Percentiles rank a stretch among this genome's conserved stretches.
These are phyloP conservation scores for Ochotona curzoniae DNA, from an alignment of 2,113 vertebrate genomes.

Conservation along the genomic window DNA sequence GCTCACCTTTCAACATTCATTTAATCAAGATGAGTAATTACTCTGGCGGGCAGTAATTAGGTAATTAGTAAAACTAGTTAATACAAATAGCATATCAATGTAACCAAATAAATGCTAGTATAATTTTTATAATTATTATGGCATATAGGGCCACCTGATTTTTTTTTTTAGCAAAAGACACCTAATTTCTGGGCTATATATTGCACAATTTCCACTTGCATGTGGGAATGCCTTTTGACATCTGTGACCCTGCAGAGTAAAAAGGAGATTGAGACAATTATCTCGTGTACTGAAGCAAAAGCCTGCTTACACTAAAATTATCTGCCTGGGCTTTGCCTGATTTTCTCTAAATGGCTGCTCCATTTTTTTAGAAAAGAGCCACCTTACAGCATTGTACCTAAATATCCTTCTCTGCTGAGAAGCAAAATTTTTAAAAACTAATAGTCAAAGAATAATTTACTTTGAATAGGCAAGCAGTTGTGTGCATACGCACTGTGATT, in stretches of 20 bases:
- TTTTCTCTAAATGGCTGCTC: constrained; percentile 77
- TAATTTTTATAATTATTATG: constrained; percentile 83
- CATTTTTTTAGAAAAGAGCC: constrained; percentile 48
- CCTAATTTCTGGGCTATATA: constrained; percentile 77
- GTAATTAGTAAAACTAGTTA: constrained; percentile 84
- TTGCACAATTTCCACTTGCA: constrained; percentile 78
- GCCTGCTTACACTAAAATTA: constrained; percentile 80
- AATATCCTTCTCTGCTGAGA: constrained; percentile 57
- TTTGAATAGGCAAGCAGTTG: constrained; percentile 50
- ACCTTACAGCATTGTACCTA: constrained; percentile 57
- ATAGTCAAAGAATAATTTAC: constrained; percentile 64
- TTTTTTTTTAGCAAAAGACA: constrained; percentile 75
- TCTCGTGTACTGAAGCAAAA: constrained; percentile 81
- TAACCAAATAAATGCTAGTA: constrained; percentile 82
- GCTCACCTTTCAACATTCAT: constrained; percentile 82
- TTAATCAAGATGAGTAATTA: constrained; percentile 82
- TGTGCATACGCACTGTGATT: constrained; percentile 23
- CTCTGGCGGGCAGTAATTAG: constrained; percentile 80
- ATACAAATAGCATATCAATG: constrained; percentile 82
- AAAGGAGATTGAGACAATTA: constrained; percentile 82
- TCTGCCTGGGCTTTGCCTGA: constrained; percentile 77
- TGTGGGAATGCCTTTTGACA: constrained; percentile 81
- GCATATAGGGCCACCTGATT: constrained; percentile 76
- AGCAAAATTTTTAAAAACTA: constrained; percentile 58
- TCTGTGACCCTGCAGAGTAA: constrained; percentile 82